A percentile compares a stretch with the other conserved stretches of the same genome.
Evolutionary conservation across 1,140 invertebrate genomes (phyloP).

Genomic region (Hylyphantes graminicola): DNA sequence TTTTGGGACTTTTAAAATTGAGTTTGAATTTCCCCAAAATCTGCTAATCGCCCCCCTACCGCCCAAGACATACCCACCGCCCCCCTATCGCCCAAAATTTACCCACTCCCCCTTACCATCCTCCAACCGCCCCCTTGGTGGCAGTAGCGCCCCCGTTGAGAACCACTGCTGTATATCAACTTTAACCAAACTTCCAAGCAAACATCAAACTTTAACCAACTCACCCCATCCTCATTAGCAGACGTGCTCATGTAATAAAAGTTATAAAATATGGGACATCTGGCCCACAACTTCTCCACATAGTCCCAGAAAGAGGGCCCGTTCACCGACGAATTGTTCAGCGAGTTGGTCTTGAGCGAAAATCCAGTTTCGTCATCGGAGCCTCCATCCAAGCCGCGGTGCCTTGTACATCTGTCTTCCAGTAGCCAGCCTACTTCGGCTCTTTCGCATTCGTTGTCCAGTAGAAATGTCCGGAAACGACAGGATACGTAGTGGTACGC

Average conservation of each 20-base stretch:
- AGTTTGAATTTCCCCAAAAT: too few relatives aligned
- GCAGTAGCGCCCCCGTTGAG: too few relatives aligned
- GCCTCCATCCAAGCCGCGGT: conserved; percentile 59
- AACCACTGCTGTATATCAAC: too few relatives aligned
- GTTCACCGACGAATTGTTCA: conserved; percentile 70
- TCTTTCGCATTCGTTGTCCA: conserved; percentile 92
- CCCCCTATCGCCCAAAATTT: too few relatives aligned
- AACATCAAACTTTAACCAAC: conserved; percentile 61
- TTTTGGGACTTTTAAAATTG: too few relatives aligned
- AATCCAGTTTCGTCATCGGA: conserved; percentile 61
- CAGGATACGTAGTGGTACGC: conserved; percentile 97
- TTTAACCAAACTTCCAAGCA: too few relatives aligned
- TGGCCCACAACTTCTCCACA: conserved; percentile 88
- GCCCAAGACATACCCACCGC: too few relatives aligned
- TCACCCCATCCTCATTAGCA: conserved; percentile 78
- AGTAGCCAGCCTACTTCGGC: conserved; percentile 80
- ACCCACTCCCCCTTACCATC: too few relatives aligned
- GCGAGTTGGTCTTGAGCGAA: conserved; percentile 48
- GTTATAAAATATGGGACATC: conserved; percentile 90
- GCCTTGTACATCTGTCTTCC: conserved; percentile 59
- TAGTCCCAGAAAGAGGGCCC: conserved; percentile 94
- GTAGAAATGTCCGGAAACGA: conserved; percentile 93
- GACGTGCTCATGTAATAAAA: conserved; percentile 81
- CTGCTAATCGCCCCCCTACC: too few relatives aligned
- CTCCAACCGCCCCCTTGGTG: too few relatives aligned